phyloP scores from a whole-genome alignment of 2,888 invertebrate genomes.

The Hartigia nigra region DNA sequence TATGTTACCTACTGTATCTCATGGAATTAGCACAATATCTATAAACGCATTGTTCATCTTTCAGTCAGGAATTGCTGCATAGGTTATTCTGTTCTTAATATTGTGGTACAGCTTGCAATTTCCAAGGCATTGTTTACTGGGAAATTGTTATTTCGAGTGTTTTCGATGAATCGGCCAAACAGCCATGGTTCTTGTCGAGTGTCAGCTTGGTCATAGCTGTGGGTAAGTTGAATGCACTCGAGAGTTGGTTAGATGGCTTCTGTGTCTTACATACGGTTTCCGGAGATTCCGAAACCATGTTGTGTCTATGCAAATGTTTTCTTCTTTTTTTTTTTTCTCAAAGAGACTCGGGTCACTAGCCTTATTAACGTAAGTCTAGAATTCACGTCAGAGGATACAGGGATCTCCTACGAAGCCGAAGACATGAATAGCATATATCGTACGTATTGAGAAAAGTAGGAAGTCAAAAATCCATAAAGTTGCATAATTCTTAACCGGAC shows the following conservation, averaged over 20 bases:
- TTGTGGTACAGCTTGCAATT: not conserved
- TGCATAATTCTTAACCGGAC: not conserved
- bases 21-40: not conserved
- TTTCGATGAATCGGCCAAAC: not conserved
- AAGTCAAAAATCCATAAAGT: not conserved
- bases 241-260: slow-evolving; percentile 28
- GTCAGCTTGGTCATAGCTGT: not conserved
- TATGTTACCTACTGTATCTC: not conserved
- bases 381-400: not conserved
- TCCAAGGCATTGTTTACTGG: not conserved
- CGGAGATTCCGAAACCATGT: slow-evolving; percentile 30
- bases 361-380: not conserved
- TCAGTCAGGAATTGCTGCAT: not conserved
- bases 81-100: not conserved
- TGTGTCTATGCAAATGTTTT: slow-evolving; percentile 9
- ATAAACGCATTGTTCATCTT: not conserved
- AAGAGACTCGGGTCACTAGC: not conserved
- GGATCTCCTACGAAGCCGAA: not conserved
- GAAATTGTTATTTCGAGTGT: not conserved
- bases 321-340: too few relatives aligned
- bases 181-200: not conserved
- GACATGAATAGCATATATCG: not conserved
- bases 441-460: not conserved
- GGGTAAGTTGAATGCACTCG: not conserved
- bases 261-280: slow-evolving; percentile 34